These are phyloP conservation scores for Psophia crepitans DNA, from an alignment of 2,113 vertebrate species.

Conservation along the genomic window DNA sequence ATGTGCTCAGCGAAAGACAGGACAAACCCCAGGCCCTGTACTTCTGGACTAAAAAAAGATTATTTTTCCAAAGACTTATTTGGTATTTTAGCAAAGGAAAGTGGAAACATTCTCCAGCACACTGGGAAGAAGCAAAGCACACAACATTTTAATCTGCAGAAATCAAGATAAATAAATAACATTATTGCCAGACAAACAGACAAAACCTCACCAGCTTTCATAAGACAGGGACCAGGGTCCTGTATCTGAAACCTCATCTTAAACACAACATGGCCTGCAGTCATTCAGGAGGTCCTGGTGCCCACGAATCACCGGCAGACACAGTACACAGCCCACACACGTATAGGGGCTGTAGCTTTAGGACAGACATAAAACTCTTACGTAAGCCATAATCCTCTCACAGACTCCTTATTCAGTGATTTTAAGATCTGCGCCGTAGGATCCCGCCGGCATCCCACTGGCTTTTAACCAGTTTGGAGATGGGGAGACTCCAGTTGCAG, in stretches of 20 bases:
- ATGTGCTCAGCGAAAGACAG: neutral
- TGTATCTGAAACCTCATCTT: neutral
- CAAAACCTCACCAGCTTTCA: neutral
- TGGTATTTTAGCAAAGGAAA: neutral
- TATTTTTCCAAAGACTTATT: neutral
- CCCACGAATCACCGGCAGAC: neutral
- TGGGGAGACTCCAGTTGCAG: neutral
- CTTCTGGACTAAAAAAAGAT: neutral
- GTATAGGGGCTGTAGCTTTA: neutral
- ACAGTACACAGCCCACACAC: neutral
- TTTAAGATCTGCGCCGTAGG: neutral
- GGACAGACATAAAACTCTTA: conserved; percentile 52
- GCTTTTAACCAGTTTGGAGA: neutral
- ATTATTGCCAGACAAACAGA: neutral
- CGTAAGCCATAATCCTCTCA: conserved; percentile 56
- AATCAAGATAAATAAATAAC: neutral
- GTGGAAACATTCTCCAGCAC: neutral
- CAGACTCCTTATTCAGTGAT: conserved; percentile 33
- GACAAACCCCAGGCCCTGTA: neutral
- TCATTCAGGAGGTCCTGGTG: neutral
- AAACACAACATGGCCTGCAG: neutral
- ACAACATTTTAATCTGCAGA: neutral
- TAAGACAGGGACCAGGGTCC: neutral
- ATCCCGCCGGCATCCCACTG: neutral
- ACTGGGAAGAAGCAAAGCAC: neutral